These are phyloP conservation scores for Drosophila prolongata DNA, from an alignment of 2,888 invertebrate genomes.

Conservation along the genomic window DNA sequence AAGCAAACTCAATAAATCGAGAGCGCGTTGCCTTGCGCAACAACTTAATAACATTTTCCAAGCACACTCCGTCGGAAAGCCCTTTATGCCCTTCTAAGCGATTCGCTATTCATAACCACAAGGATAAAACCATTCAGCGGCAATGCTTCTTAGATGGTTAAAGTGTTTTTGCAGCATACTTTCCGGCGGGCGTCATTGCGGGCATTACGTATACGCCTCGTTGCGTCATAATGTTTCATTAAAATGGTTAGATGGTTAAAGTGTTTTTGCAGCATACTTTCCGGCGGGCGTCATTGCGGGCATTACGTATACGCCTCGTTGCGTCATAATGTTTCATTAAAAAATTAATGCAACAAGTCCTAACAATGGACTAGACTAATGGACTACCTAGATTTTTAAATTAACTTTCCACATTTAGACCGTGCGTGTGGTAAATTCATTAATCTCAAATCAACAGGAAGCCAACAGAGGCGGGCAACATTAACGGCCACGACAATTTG, in stretches of 20 bases:
- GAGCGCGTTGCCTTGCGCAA: constrained; percentile 24
- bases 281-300: constrained; percentile 22
- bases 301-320: constrained; percentile 43
- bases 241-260: constrained; percentile 37
- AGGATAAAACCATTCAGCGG: constrained; percentile 32
- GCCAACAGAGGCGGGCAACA: not conserved
- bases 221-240: constrained; percentile 60
- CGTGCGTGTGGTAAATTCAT: constrained; percentile 68
- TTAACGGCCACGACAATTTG: constrained; percentile 31
- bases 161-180: constrained; percentile 30
- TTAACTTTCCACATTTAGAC: constrained; percentile 27
- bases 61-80: constrained; percentile 8
- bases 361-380: not conserved
- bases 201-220: constrained; percentile 40
- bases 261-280: constrained; percentile 28
- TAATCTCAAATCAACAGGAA: constrained; percentile 41
- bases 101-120: constrained; percentile 39
- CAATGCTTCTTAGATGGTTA: constrained; percentile 7
- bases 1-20: constrained; percentile 33
- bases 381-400: constrained; percentile 45
- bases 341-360: constrained; percentile 72
- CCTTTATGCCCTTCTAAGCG: not conserved
- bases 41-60: constrained; percentile 35
- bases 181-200: constrained; percentile 24
- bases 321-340: constrained; percentile 62